Base-by-base conservation (phyloP, 2,888 invertebrate species). In the Platynereis dumerilii region DNA sequence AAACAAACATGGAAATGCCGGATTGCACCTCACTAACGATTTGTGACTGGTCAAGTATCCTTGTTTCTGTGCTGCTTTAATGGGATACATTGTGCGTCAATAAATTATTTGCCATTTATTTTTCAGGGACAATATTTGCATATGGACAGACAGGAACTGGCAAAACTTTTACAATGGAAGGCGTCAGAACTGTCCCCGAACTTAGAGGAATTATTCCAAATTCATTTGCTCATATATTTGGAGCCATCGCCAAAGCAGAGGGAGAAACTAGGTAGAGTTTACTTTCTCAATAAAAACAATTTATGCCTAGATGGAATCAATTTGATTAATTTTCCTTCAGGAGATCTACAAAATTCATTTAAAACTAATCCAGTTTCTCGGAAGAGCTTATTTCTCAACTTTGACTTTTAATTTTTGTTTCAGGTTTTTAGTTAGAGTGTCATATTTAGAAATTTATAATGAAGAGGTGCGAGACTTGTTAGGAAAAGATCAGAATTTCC, bases 111-210 rank as follows among this genome's bases (percentile, higher is more conserved):
- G n/a, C n/a, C n/a, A n/a, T n/a, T n/a, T n/a, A n/a, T n/a, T n/a
- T 48, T 69, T 10, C 54, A 87, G 87, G 88, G 10, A 88, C 88
- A 10, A 87, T 88, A 64, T 88, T 88, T 81, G 88, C 88, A 0
- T 89, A 88, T 76, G 88, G 88, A 1, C 88, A 88, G 76, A 88
- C 88, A 1, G 98, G 99, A 22, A 99, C 98, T 0, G 99, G 99
- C 10, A 99, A 99, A 87, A 99, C 99, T 0, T 98, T 92, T 84
- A 99, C 99, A 0, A 98, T 99, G 98, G 93, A 96, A 0, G 99
- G 99, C 0, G 89, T 91, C 67, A 89, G 93, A 72, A 88, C 91
- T 1, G 91, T 92, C 17, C 92, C 95, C 0, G 96, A 97, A 78
- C 87, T 93, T 10, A 89, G 93, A 67, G 99, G 99, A 54, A 96